Conservation (phyloP, 2,797 vertebrate species). For the Pogoniulus pusillus region DNA sequence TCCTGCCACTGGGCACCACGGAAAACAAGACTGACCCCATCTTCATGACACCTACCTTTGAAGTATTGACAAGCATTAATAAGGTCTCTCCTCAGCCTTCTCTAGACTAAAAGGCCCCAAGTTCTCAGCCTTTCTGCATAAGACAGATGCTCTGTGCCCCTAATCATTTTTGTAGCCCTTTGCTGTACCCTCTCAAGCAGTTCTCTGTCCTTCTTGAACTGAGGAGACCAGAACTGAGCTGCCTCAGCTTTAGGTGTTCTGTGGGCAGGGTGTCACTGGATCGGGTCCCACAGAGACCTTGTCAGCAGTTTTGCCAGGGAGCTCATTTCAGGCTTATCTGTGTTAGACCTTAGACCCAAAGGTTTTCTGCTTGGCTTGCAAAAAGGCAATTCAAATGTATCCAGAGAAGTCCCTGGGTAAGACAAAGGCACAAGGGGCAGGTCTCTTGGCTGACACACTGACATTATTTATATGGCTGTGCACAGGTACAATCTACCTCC, state of each 20-base stretch:
- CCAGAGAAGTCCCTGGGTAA: not conserved
- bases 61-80: too few species aligned
- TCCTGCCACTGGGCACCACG: too few species aligned
- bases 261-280: not conserved
- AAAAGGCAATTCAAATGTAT: not conserved
- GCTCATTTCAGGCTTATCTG: not conserved
- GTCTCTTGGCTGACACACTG: not conserved
- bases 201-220: too few species aligned
- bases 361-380: not conserved
- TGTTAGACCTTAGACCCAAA: not conserved
- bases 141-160: too few species aligned
- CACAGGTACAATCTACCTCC: not conserved
- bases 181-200: too few species aligned
- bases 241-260: not conserved
- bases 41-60: too few species aligned
- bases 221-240: not conserved
- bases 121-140: too few species aligned
- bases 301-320: not conserved
- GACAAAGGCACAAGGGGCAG: fast-evolving
- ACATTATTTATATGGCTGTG: not conserved
- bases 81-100: too few species aligned
- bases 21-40: too few species aligned
- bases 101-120: too few species aligned
- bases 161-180: too few species aligned
- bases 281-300: not conserved